Conservation (phyloP, 2,888 invertebrate species). For the Embidobia sp. region DNA sequence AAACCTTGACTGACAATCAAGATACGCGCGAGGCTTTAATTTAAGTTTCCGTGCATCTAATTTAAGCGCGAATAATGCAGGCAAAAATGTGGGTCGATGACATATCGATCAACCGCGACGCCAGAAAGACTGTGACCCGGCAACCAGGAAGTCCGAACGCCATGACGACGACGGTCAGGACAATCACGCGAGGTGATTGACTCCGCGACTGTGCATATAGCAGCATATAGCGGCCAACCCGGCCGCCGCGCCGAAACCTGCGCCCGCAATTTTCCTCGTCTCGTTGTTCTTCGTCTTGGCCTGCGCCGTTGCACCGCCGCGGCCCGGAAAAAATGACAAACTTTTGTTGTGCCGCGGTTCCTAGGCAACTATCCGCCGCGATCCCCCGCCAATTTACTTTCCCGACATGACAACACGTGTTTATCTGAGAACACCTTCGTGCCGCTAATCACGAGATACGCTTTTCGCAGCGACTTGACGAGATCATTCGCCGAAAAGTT, state of each 20-base stretch:
- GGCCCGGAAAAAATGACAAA: slow-evolving; percentile 38
- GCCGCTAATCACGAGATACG: slow-evolving; percentile 11
- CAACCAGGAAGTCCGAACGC: slow-evolving; percentile 65
- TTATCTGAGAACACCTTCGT: slow-evolving; percentile 33
- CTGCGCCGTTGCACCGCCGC: slow-evolving; percentile 4
- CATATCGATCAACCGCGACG: slow-evolving; percentile 74
- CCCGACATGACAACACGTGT: slow-evolving; percentile 41
- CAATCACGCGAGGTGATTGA: slow-evolving; percentile 61
- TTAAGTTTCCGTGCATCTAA: slow-evolving; percentile 40
- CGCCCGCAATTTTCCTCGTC: slow-evolving; percentile 37
- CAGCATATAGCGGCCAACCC: too few species aligned
- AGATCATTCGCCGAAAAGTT: slow-evolving; percentile 18
- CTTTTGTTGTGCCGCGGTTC: slow-evolving; percentile 50
- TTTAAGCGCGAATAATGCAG: slow-evolving; percentile 29
- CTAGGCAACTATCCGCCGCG: slow-evolving; percentile 49
- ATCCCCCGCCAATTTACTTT: slow-evolving; percentile 27
- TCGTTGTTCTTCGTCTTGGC: background rate
- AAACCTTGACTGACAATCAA: slow-evolving; percentile 36
- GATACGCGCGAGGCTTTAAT: slow-evolving; percentile 19
- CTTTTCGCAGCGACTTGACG: slow-evolving; percentile 15
- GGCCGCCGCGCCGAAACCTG: slow-evolving; percentile 2
- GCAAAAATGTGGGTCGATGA: slow-evolving; percentile 69
- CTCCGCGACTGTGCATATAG: slow-evolving; percentile 21
- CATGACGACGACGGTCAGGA: slow-evolving; percentile 58
- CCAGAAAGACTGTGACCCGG: slow-evolving; percentile 68